phyloP scores from a whole-genome alignment of 1,140 invertebrate genomes.

The Drosophila chauvacae region DNA sequence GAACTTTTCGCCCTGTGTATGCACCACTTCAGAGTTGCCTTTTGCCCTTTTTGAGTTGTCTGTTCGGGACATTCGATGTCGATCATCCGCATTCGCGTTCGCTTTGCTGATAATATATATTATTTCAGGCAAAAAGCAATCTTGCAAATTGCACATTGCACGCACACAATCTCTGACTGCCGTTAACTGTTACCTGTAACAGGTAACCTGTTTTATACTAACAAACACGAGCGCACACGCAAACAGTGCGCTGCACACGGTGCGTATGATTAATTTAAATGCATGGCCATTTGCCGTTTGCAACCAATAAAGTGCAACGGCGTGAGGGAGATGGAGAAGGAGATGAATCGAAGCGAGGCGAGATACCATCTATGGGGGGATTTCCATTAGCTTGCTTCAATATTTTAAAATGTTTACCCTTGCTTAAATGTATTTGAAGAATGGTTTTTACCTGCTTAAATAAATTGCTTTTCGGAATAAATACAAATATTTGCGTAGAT shows the following conservation, averaged over 20 bases:
- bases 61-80: conserved; percentile 28
- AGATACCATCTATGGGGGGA: background rate
- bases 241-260: conserved; percentile 41
- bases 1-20: background rate
- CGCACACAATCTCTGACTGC: conserved; percentile 20
- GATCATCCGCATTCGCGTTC: conserved; percentile 26
- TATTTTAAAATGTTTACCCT: background rate
- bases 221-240: conserved; percentile 18
- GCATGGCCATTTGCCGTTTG: conserved; percentile 72
- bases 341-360: background rate
- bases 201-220: conserved; percentile 31
- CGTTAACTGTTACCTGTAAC: conserved; percentile 43
- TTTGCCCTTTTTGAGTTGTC: conserved; percentile 51
- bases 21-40: conserved; percentile 30
- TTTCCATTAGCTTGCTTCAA: conserved; percentile 4
- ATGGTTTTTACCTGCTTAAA: background rate
- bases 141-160: conserved; percentile 72
- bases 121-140: conserved; percentile 58
- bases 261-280: conserved; percentile 83
- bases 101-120: conserved; percentile 14
- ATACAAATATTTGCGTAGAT: background rate
- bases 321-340: background rate
- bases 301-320: conserved; percentile 28
- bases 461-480: background rate
- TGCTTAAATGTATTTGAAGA: too few species aligned